Conservation (phyloP, 1,140 invertebrate genomes). For the Lepidostoma basale region DNA sequence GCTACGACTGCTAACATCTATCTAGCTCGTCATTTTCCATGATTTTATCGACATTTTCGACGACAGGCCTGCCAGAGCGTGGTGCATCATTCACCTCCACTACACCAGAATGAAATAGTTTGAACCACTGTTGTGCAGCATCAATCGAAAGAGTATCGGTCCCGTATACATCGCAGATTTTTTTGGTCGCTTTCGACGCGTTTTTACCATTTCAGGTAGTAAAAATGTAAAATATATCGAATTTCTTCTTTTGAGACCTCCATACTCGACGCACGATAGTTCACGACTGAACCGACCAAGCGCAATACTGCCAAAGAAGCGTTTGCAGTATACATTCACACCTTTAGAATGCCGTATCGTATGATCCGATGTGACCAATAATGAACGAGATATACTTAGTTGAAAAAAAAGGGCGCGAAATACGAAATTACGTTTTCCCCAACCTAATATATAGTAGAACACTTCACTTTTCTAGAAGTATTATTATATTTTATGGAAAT, state of each 20-base stretch:
- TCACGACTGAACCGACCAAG: constrained; percentile 44
- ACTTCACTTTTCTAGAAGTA: no score
- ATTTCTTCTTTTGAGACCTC: constrained; percentile 12
- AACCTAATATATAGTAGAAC: constrained; percentile 3
- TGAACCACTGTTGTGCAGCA: constrained; percentile 9
- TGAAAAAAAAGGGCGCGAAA: constrained; percentile 12
- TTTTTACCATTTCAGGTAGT: constrained; percentile 14
- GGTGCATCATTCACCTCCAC: constrained; percentile 7
- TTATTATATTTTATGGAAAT: no score
- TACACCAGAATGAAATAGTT: constrained; percentile 1
- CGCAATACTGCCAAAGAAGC: not conserved
- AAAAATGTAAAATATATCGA: constrained; percentile 10
- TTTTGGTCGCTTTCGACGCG: not conserved
- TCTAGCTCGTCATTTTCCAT: no score
- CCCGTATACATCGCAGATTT: constrained; percentile 2
- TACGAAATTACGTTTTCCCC: constrained; percentile 8
- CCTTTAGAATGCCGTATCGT: not conserved
- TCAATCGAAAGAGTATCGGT: not conserved
- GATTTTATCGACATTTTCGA: constrained; percentile 14
- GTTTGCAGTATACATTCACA: constrained; percentile 5
- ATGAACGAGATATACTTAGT: constrained; percentile 13
- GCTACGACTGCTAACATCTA: not conserved
- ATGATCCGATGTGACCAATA: not conserved
- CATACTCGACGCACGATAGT: constrained; percentile 11
- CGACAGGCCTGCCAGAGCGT: not conserved